These are phyloP conservation scores for Byasa hedistus DNA, from an alignment of 2,888 invertebrate genomes.

Conservation along the genomic window DNA sequence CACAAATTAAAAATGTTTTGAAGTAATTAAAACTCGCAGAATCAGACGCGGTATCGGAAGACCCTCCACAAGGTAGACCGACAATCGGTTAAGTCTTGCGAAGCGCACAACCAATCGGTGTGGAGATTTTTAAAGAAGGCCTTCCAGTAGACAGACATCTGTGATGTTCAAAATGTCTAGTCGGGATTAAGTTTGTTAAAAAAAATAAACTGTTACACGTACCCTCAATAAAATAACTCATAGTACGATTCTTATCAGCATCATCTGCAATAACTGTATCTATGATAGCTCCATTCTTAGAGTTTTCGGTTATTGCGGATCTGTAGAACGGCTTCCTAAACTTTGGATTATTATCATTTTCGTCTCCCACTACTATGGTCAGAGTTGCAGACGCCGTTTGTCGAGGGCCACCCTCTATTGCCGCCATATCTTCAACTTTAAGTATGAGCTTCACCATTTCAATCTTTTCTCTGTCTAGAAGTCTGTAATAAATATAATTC, in stretches of 20 bases:
- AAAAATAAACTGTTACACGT: too few species aligned
- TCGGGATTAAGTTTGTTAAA: too few species aligned
- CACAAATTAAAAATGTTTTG: too few species aligned
- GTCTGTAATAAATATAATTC: conserved; percentile 56
- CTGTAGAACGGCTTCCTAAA: conserved; percentile 90
- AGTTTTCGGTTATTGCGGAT: conserved; percentile 91
- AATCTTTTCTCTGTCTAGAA: conserved; percentile 90
- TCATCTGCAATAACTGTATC: conserved; percentile 91
- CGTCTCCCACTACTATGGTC: conserved; percentile 88
- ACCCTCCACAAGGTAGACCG: too few species aligned
- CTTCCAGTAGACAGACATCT: too few species aligned
- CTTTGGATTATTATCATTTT: conserved; percentile 94
- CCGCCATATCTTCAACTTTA: conserved; percentile 91
- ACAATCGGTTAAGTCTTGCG: too few species aligned
- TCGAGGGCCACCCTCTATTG: conserved; percentile 82
- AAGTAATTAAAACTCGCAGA: background rate
- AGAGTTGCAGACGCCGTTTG: conserved; percentile 88
- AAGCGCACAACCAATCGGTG: too few species aligned
- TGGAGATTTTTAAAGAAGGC: too few species aligned
- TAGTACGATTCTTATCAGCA: conserved; percentile 90
- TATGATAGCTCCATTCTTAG: conserved; percentile 89
- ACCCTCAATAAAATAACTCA: conserved; percentile 88
- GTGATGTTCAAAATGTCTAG: too few species aligned
- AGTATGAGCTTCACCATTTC: conserved; percentile 88
- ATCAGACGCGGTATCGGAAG: background rate